Conservation (phyloP, 2,888 invertebrate species). For the Pharmacophagus antenor region DNA sequence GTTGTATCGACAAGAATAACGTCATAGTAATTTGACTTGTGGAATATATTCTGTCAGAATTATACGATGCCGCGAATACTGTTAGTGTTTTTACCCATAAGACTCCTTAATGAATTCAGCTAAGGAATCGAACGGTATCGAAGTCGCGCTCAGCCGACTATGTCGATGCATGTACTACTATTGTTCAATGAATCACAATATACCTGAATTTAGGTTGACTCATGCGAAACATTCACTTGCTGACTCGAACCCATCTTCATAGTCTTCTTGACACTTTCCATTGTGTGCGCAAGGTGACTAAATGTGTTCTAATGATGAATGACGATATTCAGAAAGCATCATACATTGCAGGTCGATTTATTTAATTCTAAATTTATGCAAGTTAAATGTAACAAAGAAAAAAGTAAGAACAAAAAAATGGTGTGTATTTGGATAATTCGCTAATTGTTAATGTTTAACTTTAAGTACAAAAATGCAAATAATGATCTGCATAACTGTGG, state of each 20-base stretch:
- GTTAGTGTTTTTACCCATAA: not conserved
- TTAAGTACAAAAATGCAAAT: too few relatives aligned
- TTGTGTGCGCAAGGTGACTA: not conserved
- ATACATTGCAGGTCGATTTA: too few relatives aligned
- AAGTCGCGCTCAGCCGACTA: not conserved
- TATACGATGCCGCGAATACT: too few relatives aligned
- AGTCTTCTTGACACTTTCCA: conserved; percentile 1
- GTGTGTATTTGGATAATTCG: too few relatives aligned
- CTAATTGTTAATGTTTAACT: too few relatives aligned
- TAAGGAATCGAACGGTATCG: not conserved
- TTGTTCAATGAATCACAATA: conserved; percentile 21
- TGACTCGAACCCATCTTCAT: not conserved
- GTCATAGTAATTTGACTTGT: too few relatives aligned
- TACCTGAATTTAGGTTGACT: conserved; percentile 14
- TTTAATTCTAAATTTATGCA: too few relatives aligned
- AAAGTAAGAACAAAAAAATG: too few relatives aligned
- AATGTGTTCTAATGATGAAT: not conserved
- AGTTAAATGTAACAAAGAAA: too few relatives aligned
- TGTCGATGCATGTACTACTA: not conserved
- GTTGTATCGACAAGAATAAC: too few relatives aligned
- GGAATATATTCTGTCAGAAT: too few relatives aligned
- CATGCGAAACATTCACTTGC: conserved; percentile 1
- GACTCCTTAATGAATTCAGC: not conserved
- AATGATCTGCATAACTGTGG: too few relatives aligned
- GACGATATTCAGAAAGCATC: not conserved